Percentiles rank a stretch among this genome's conserved stretches.
phyloP scores from a whole-genome alignment of 2,888 invertebrate species.

The Byasa hedistus region DNA sequence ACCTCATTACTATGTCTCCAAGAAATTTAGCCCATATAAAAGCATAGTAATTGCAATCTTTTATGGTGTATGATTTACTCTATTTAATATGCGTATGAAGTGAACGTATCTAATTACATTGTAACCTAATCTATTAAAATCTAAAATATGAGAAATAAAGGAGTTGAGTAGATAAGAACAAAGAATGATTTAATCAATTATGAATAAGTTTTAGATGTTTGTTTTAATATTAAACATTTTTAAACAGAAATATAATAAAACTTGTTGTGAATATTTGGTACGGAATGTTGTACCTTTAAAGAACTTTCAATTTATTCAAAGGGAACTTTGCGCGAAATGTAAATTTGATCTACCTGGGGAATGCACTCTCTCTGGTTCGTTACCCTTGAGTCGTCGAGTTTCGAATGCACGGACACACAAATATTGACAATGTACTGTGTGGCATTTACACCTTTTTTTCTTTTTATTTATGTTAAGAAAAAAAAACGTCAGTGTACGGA shows the following conservation, averaged over 20 bases:
- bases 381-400: slow-evolving; percentile 44
- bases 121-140: too few species aligned
- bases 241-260: background rate
- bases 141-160: too few species aligned
- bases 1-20: too few species aligned
- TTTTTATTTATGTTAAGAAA: too few species aligned
- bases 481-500: slow-evolving; percentile 35
- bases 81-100: too few species aligned
- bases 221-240: too few species aligned
- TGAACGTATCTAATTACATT: too few species aligned
- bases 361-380: slow-evolving; percentile 51
- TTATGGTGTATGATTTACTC: too few species aligned
- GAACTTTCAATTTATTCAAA: slow-evolving; percentile 34
- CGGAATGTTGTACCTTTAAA: slow-evolving; percentile 1
- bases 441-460: slow-evolving; percentile 51
- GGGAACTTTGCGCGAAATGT: slow-evolving; percentile 47
- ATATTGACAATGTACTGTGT: slow-evolving; percentile 56
- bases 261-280: background rate
- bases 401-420: slow-evolving; percentile 39
- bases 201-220: background rate
- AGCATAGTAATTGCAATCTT: too few species aligned
- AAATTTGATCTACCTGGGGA: slow-evolving; percentile 38
- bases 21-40: too few species aligned
- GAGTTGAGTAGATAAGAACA: too few species aligned
- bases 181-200: too few species aligned